Conservation (phyloP, 2,888 invertebrate species). For the Drosophila multiciliata region DNA sequence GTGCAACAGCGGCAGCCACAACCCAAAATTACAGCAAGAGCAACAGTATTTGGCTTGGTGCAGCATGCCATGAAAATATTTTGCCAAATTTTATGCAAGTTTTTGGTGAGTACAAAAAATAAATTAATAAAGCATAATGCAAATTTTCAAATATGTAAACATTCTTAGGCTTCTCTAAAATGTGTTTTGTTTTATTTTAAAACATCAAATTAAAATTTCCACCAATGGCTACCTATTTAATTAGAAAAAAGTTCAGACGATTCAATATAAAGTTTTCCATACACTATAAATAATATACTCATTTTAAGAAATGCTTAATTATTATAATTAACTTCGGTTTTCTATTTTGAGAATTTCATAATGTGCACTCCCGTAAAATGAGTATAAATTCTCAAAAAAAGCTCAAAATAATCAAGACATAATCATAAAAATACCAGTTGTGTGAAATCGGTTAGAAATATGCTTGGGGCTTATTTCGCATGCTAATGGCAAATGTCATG, state of each 20-base stretch:
- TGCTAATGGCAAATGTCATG: conserved; percentile 20
- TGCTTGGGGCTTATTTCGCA: background rate
- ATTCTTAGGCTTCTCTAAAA: background rate
- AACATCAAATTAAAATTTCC: background rate
- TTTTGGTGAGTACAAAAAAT: conserved; percentile 2
- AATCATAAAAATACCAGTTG: background rate
- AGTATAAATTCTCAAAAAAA: background rate
- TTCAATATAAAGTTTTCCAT: background rate
- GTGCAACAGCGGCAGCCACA: conserved; percentile 9
- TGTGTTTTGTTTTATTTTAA: background rate
- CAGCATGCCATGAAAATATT: conserved; percentile 27
- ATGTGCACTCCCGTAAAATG: background rate
- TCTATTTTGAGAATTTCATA: background rate
- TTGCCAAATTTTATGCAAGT: conserved; percentile 24
- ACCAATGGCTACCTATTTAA: background rate
- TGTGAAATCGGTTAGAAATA: conserved; percentile 11
- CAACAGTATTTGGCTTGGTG: conserved; percentile 1
- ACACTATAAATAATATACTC: background rate
- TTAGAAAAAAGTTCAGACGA: background rate
- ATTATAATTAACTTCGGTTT: background rate
- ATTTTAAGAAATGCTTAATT: background rate
- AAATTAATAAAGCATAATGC: conserved; percentile 5
- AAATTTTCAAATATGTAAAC: background rate
- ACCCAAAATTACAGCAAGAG: background rate
- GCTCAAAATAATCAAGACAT: background rate